Conservation (phyloP, 2,113 vertebrate species). For the Ornithorhynchus anatinus region DNA sequence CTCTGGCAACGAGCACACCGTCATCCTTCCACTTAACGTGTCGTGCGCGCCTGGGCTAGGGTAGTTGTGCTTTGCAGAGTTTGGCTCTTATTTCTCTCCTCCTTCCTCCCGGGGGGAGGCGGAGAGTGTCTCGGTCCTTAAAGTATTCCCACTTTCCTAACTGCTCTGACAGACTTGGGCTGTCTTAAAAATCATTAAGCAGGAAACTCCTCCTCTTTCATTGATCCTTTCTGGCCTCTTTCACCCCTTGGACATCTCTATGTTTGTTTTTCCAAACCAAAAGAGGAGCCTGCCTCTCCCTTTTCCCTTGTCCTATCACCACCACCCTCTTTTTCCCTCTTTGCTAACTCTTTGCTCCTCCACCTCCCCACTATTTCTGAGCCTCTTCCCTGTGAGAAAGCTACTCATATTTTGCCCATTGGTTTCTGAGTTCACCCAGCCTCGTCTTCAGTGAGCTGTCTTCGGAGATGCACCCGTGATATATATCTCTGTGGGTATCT, state of each 20-base stretch:
- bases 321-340: neutral
- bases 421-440: too few species aligned
- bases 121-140: neutral
- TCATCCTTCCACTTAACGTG: neutral
- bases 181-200: neutral
- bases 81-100: neutral
- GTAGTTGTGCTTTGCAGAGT: neutral
- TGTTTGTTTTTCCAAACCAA: neutral
- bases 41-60: neutral
- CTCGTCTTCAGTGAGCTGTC: too few species aligned
- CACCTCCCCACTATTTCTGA: neutral
- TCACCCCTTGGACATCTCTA: neutral
- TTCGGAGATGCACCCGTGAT: too few species aligned
- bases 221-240: neutral
- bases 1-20: neutral
- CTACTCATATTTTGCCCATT: too few species aligned
- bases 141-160: neutral
- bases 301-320: neutral
- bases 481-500: too few species aligned
- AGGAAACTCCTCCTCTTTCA: neutral
- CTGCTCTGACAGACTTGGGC: neutral
- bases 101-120: neutral
- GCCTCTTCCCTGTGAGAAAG: too few species aligned
- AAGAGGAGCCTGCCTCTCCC: neutral
- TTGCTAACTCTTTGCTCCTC: too few species aligned